These are phyloP conservation scores for Pelusios castaneus DNA, from an alignment of 2,113 vertebrate species.

Conservation along the genomic window DNA sequence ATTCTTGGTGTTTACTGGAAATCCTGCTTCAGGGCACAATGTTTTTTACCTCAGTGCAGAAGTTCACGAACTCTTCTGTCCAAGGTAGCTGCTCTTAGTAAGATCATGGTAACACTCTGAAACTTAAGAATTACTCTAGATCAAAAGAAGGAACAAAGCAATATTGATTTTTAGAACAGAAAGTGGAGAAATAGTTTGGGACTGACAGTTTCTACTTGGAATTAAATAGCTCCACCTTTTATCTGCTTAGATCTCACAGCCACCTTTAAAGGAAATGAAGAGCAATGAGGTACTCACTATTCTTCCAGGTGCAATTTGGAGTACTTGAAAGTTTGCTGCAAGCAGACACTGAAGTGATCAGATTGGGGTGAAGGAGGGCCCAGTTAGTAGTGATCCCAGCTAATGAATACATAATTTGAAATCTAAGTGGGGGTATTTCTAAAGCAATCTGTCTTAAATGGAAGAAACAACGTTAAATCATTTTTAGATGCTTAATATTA, in stretches of 20 bases:
- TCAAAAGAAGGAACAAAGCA: neutral
- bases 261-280: conserved; percentile 6
- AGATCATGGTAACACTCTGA: neutral
- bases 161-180: neutral
- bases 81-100: conserved; percentile 5
- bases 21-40: conserved; percentile 3
- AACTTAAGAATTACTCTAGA: conserved; percentile 14
- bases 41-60: neutral
- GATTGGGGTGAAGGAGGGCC: conserved; percentile 22
- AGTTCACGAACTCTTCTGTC: neutral
- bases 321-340: conserved; percentile 39
- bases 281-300: neutral
- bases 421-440: conserved; percentile 37
- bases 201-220: neutral
- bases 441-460: conserved; percentile 29
- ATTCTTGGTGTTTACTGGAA: conserved; percentile 10
- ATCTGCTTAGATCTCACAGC: neutral
- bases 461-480: conserved; percentile 47
- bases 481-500: conserved; percentile 34
- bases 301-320: conserved; percentile 48
- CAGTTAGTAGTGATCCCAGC: neutral
- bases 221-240: neutral
- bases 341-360: conserved; percentile 42
- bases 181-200: neutral
- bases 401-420: conserved; percentile 63